These are phyloP conservation scores for Bubo blakistoni DNA, from an alignment of 2,113 vertebrate genomes.

Conservation along the genomic window DNA sequence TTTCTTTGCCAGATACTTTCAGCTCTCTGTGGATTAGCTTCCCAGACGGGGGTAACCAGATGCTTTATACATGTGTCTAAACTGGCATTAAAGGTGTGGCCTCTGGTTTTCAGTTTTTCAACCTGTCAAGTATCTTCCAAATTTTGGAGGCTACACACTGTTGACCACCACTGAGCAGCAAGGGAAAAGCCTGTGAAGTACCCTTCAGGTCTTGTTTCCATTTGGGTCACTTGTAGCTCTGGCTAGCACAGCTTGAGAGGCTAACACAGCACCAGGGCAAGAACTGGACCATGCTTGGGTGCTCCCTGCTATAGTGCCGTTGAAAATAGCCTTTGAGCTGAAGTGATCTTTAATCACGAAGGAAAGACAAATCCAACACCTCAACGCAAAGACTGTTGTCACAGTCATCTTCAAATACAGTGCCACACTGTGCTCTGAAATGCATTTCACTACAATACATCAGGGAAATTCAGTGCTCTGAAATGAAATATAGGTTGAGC, in stretches of 20 bases:
- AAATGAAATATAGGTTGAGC: background rate
- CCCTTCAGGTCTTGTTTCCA: background rate
- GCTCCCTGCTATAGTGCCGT: background rate
- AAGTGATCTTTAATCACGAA: background rate
- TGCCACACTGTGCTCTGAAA: background rate
- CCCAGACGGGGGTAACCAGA: constrained; percentile 16
- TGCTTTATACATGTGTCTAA: constrained; percentile 11
- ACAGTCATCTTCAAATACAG: background rate
- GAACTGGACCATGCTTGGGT: background rate
- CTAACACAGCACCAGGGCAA: background rate
- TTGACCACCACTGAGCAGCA: background rate
- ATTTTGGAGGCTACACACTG: background rate
- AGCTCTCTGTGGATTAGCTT: constrained; percentile 34
- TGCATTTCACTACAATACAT: background rate
- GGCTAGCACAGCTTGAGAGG: background rate
- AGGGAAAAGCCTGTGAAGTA: background rate
- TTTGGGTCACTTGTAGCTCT: background rate
- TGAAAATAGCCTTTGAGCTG: background rate
- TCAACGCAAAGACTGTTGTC: background rate
- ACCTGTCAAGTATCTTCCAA: background rate
- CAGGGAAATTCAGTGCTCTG: background rate
- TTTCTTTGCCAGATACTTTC: constrained; percentile 47
- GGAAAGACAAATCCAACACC: background rate
- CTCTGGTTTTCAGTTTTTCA: constrained; percentile 12
- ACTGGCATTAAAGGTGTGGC: constrained; percentile 17